Evolutionary conservation across 2,113 vertebrate genomes (phyloP), one percentile per base, ranked within the genome.

Genomic region (Corvus cornix): DNA sequence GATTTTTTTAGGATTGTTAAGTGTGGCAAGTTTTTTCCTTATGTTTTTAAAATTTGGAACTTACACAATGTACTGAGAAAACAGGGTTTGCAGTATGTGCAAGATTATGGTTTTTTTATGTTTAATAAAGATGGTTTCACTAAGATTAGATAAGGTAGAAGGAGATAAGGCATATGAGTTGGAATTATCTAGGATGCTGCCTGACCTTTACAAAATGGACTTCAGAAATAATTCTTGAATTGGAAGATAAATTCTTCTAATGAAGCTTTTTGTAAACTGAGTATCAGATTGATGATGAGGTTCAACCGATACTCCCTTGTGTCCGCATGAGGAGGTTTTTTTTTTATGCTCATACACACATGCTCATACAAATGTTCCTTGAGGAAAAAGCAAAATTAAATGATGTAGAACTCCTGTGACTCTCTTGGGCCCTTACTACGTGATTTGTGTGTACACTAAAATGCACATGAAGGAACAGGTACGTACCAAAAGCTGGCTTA

Each of bases 71-170:
- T 26, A 41, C 9, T 62, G 51, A 83, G 48, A 68, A 79, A 94
- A 70, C 7, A 85, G 59, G 7, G 37, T 46, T 77, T 80, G 26
- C 26, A 56, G 26, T 16, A 9, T 66, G 27, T 26, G 27, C 69
- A 95, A 86, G 21, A 3, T 72, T 30, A 11, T 23, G 20, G 3
- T 2, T 56, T 89, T 89, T 89, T 87, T 52, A 35, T 72, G 11
- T 94, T 91, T 72, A 86, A 75, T 80, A 85, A 88, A 73, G 55
- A 53, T 60, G 80, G 21, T 48, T 77, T 70, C 63, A 31, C 43
- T 56, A 59, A 73, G 55, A 89, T 79, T 93, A 88, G 76, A 84
- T 92, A 88, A 94, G 16, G 53, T 43, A 86, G 86, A 89, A 91
- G 35, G 37, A 76, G 52, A 56, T 87, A 87, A 85, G 39, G 16